Base-by-base conservation (phyloP, 2,888 invertebrate species). In the Synergus itoensis region DNA sequence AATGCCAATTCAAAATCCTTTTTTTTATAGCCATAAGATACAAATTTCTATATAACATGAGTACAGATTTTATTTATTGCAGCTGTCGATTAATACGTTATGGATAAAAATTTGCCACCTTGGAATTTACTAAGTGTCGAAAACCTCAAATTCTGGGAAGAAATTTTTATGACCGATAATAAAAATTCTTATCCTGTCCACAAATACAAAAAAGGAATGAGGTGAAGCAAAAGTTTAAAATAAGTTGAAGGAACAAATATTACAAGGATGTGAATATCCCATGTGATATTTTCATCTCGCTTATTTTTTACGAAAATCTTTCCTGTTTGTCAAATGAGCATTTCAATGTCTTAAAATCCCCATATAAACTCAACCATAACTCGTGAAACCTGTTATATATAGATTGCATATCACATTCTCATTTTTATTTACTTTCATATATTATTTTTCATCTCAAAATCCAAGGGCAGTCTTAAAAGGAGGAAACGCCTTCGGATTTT, bases 251-350 rank as follows among this genome's bases (percentile, higher is more conserved):
- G 21, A 21, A 7, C 11, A 28, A 11, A 62, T 62, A 36, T 14
- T 36, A 14, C 16, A 40, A 64, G 16, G 7, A 41, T n/a, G 36
- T 0, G n/a, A 64, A 41, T 8, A 64, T 9, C 64, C 40, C n/a
- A 11, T 2, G n/a, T 40, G 41, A 41, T 28, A 28, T 28, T 28
- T 28, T 3, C 28, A 28, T 28, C 28, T 28, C 28, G 3, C 28
- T 3, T 36, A 21, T 28, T 63, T 12, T 63, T 63, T n/a, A 41
- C 43, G n/a, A 16, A 65, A 65, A 43, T n/a, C 36, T 65, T 65
- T 65, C 65, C 65, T 65, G 65, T 9, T 65, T 67, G 18, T 67
- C 11, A 43, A 67, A 43, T 9, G 1, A 43, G n/a, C 7, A n/a
- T 63, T 40, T 63, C 40, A 12, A 16, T 36, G 7, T 41, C 41